These are phyloP conservation scores for Kryptolebias marmoratus DNA, from an alignment of 2,113 vertebrate species.

Conservation along the genomic window DNA sequence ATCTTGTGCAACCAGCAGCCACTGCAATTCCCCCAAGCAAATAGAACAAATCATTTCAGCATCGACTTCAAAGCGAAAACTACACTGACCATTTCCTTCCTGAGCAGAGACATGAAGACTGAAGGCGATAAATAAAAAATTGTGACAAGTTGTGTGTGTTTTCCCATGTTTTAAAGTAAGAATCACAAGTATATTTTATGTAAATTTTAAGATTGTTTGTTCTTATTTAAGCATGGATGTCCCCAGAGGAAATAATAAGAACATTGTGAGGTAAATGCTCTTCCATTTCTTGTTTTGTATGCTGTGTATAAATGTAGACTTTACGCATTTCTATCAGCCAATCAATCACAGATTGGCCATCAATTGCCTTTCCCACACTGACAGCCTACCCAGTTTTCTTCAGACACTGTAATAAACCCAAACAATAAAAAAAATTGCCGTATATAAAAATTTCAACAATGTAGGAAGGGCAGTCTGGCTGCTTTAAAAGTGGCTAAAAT, in stretches of 20 bases:
- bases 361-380: slow-evolving; percentile 42
- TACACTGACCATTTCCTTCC: slow-evolving; percentile 57
- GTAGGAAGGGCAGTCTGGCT: slow-evolving; percentile 72
- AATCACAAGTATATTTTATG: slow-evolving; percentile 63
- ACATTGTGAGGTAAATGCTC: slow-evolving; percentile 16
- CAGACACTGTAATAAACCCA: slow-evolving; percentile 59
- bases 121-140: slow-evolving; percentile 61
- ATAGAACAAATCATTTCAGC: slow-evolving; percentile 67
- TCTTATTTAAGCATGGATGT: slow-evolving; percentile 35
- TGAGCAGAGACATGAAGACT: slow-evolving; percentile 35
- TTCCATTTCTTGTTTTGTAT: slow-evolving; percentile 9
- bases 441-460: slow-evolving; percentile 76
- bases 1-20: slow-evolving; percentile 53
- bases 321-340: slow-evolving; percentile 33
- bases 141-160: slow-evolving; percentile 65
- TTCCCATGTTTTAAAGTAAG: slow-evolving; percentile 44
- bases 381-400: slow-evolving; percentile 54
- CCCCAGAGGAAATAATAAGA: slow-evolving; percentile 28
- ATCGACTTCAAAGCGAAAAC: slow-evolving; percentile 73
- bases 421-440: slow-evolving; percentile 56
- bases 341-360: slow-evolving; percentile 51
- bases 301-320: slow-evolving; percentile 12
- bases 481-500: slow-evolving; percentile 85
- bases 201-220: slow-evolving; percentile 44
- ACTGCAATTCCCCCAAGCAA: slow-evolving; percentile 61